Percentiles rank a stretch among this genome's conserved stretches.
Evolutionary conservation across 2,888 invertebrate genomes (phyloP).

Genomic region (Formica aserva): DNA sequence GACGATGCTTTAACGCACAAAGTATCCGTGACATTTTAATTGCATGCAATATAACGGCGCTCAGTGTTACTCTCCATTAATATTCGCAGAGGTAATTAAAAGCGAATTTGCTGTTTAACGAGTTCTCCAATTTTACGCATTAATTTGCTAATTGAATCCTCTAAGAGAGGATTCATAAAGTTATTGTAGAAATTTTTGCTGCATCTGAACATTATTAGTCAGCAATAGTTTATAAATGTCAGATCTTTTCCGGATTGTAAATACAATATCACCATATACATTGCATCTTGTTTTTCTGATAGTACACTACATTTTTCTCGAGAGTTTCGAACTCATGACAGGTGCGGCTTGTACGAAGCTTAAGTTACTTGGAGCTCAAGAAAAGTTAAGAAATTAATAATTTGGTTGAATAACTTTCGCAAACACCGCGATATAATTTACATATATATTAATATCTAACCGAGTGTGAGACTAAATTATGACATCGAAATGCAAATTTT

Average conservation of each 20-base stretch:
- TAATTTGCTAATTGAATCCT: constrained; percentile 61
- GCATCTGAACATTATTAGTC: constrained; percentile 9
- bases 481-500: constrained; percentile 47
- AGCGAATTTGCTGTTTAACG: constrained; percentile 56
- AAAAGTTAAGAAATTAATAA: constrained; percentile 58
- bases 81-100: constrained; percentile 60
- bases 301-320: constrained; percentile 38
- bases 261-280: constrained; percentile 41
- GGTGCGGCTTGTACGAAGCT: constrained; percentile 45
- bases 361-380: constrained; percentile 43
- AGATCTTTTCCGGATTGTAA: constrained; percentile 15
- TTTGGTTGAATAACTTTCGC: constrained; percentile 54
- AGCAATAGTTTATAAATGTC: constrained; percentile 34
- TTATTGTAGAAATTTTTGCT: constrained; percentile 42
- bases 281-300: constrained; percentile 37
- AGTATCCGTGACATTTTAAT: constrained; percentile 57
- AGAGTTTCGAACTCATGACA: constrained; percentile 50
- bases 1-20: constrained; percentile 53
- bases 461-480: constrained; percentile 52
- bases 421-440: constrained; percentile 44
- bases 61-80: constrained; percentile 56
- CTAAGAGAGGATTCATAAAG: constrained; percentile 43
- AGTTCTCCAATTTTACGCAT: constrained; percentile 62
- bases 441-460: constrained; percentile 54
- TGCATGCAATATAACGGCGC: constrained; percentile 54